Evolutionary conservation across 2,113 vertebrate species (phyloP).

Genomic region (Lasiurus borealis): DNA sequence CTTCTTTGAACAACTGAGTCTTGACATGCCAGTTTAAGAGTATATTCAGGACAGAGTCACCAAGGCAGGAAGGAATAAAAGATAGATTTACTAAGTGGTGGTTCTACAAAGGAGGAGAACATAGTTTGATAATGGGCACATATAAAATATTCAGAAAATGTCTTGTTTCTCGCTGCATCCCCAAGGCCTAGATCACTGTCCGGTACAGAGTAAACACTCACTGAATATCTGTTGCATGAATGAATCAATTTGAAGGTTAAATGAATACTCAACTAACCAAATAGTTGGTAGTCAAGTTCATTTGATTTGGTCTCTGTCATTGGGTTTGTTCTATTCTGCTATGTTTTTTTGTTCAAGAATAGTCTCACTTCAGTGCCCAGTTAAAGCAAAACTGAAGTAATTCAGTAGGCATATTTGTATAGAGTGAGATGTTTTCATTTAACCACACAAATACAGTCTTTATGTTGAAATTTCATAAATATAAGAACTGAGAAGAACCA

Average conservation of each 20-base stretch:
- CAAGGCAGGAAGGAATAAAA: not conserved
- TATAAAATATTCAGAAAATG: not conserved
- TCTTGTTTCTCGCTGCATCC: not conserved
- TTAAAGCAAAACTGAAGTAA: not conserved
- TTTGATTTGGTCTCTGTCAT: not conserved
- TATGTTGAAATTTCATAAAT: conserved; percentile 14
- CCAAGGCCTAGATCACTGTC: not conserved
- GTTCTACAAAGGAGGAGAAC: not conserved
- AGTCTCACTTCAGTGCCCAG: not conserved
- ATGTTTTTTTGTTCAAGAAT: conserved; percentile 1
- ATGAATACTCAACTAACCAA: not conserved
- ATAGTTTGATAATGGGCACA: not conserved
- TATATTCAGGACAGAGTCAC: not conserved
- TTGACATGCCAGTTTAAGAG: not conserved
- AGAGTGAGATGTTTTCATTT: not conserved
- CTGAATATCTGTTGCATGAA: not conserved
- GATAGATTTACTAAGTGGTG: not conserved
- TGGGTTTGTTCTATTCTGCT: not conserved
- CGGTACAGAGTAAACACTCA: not conserved
- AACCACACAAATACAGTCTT: not conserved
- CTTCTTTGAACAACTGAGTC: not conserved
- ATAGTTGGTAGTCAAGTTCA: not conserved
- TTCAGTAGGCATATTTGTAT: not conserved
- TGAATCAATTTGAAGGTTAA: not conserved
- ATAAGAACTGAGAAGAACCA: not conserved